Evolutionary conservation across 2,888 invertebrate genomes (phyloP).

Genomic region (Gymnosoma rotundatum): DNA sequence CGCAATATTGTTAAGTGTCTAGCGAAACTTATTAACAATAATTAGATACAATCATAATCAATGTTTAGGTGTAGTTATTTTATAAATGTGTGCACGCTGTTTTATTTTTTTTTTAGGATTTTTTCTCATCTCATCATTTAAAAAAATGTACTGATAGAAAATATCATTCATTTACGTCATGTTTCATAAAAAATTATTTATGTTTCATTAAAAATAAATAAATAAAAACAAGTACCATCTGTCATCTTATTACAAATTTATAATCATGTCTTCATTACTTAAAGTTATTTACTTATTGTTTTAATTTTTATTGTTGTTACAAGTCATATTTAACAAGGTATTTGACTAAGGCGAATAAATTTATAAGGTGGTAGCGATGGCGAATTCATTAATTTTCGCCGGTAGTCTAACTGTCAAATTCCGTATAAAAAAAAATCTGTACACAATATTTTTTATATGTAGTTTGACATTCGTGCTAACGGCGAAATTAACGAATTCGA

Average conservation of each 20-base stretch:
- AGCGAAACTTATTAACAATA: background rate
- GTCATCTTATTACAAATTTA: background rate
- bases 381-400: too few species aligned
- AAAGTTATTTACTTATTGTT: slow-evolving; percentile 9
- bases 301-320: slow-evolving; percentile 11
- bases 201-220: too few species aligned
- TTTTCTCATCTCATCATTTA: slow-evolving; percentile 17
- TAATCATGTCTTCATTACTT: slow-evolving; percentile 17
- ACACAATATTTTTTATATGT: too few species aligned
- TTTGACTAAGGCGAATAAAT: too few species aligned
- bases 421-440: too few species aligned
- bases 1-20: background rate
- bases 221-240: too few species aligned
- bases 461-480: too few species aligned
- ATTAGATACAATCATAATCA: slow-evolving; percentile 16
- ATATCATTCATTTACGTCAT: background rate
- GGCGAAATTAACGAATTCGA: too few species aligned
- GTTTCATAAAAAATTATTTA: too few species aligned
- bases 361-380: too few species aligned
- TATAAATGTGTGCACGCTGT: slow-evolving; percentile 58
- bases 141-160: background rate
- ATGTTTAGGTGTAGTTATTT: slow-evolving; percentile 25
- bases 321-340: too few species aligned
- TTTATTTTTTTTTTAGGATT: slow-evolving; percentile 41
- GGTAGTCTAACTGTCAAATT: too few species aligned